Conservation (phyloP, 2,113 vertebrate genomes). For the Aptenodytes forsteri region DNA sequence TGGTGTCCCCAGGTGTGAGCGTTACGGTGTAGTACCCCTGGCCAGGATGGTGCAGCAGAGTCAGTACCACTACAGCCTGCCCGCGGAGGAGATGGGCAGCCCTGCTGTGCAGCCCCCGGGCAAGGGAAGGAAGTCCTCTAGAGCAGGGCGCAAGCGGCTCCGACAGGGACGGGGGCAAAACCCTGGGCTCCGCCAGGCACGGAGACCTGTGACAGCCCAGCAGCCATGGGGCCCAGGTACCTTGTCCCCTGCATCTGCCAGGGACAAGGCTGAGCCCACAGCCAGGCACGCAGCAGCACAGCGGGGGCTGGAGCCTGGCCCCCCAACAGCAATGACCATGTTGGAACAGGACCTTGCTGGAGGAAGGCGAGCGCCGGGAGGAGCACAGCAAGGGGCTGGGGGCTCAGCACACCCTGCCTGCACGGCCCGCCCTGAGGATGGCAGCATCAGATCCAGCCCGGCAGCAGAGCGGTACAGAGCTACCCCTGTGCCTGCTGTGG, state of each 20-base stretch:
- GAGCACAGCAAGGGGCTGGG: too few species aligned
- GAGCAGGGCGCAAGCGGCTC: not conserved
- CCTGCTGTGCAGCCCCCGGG: accelerated
- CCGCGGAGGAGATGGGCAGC: accelerated
- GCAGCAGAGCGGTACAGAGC: accelerated
- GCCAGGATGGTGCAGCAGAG: constrained; percentile 68
- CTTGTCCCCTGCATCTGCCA: accelerated
- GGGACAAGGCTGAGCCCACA: not conserved
- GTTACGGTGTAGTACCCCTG: not conserved
- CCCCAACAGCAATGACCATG: not conserved
- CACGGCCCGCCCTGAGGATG: accelerated
- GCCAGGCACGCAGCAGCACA: not conserved
- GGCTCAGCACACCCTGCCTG: not conserved
- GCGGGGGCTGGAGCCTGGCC: not conserved
- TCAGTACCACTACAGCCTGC: constrained; percentile 27
- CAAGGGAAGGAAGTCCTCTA: not conserved
- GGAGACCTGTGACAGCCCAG: not conserved
- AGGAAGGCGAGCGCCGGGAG: too few species aligned
- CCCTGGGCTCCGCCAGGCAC: accelerated
- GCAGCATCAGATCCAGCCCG: not conserved
- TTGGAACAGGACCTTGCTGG: not conserved
- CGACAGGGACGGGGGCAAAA: not conserved
- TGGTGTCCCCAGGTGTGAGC: constrained; percentile 61
- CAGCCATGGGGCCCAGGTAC: accelerated
- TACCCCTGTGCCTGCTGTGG: accelerated